Evolutionary conservation across 2,113 vertebrate genomes (phyloP), one percentile per base, ranked within the genome.

Genomic region (Hystrix cristata): DNA sequence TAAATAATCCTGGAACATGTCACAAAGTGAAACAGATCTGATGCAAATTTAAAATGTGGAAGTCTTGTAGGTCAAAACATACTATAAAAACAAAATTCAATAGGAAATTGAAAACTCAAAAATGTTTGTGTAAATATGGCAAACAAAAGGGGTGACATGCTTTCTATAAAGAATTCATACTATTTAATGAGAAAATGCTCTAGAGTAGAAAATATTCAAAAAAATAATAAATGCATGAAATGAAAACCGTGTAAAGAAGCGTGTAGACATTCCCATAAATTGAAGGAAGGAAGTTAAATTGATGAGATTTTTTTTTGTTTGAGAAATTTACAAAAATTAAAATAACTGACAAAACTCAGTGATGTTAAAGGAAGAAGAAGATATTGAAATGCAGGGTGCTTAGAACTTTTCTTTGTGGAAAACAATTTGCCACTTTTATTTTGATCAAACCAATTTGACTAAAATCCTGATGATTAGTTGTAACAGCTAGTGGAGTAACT

Each of bases 301-400:
- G 46, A 71, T 51, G 31, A 74, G 31, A 79, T 38, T 72, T 34
- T 34, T 38, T 67, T 91, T 76, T 19, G 55, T n/a, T 46, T 80
- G 43, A 74, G 38, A 92, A 92, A 88, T 76, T 69, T 81, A 80
- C 18, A 55, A 55, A 94, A 91, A 81, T 60, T 67, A 31, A 80
- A 64, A 82, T 48, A 72, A 31, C 27, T 59, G 46, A n/a, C 11
- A 72, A 23, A 65, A 74, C 31, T 8, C 62, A 81, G 27, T 64
- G 14, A 74, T 76, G 19, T 80, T 59, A 16, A 67, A 90, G 62
- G 31, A 65, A 64, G 23, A 65, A 64, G 23, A 72, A 11, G 2
- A 0, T 62, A 60, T 81, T 81, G 12, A 80, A 62, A 74, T 69
- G 43, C 15, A 87, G 59, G 48, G 18, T 59, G 23, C 25, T 88